Evolutionary conservation across 1,140 invertebrate species (phyloP).

Genomic region (Drosophila ogumai): DNA sequence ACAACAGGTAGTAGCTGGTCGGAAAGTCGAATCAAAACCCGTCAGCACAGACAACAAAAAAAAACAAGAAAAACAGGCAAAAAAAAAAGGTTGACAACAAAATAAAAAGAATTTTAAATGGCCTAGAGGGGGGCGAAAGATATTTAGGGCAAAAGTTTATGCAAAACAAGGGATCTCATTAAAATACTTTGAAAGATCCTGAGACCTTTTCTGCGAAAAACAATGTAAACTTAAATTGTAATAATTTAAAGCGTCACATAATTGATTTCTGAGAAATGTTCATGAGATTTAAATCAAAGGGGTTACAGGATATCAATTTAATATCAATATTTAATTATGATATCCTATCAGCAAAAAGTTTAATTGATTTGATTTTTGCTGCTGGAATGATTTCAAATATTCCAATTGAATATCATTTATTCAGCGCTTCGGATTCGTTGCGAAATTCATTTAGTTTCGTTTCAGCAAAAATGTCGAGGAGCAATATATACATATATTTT

Average conservation of each 20-base stretch:
- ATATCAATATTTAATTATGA: too few species aligned
- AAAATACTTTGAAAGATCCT: slow-evolving; percentile 36
- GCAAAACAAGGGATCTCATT: slow-evolving; percentile 35
- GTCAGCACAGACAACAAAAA: neutral
- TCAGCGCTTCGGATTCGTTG: neutral
- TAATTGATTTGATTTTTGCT: slow-evolving; percentile 8
- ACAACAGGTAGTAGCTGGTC: slow-evolving; percentile 44
- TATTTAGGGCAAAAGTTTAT: slow-evolving; percentile 57
- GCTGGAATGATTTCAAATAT: neutral
- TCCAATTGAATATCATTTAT: slow-evolving; percentile 20
- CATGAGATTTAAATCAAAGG: too few species aligned
- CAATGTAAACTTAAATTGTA: slow-evolving; percentile 11
- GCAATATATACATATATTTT: neutral
- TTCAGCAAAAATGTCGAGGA: neutral
- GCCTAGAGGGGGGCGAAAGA: neutral
- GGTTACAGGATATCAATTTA: too few species aligned
- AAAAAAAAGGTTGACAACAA: slow-evolving; percentile 19
- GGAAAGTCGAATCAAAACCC: slow-evolving; percentile 33
- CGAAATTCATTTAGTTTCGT: neutral
- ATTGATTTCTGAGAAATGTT: slow-evolving; percentile 1
- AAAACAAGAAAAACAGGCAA: neutral
- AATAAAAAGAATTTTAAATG: slow-evolving; percentile 71
- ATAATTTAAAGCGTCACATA: slow-evolving; percentile 1
- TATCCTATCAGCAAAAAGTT: neutral
- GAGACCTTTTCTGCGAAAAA: slow-evolving; percentile 22